A percentile compares a stretch with the other conserved stretches of the same genome.
Conservation (phyloP, 2,888 invertebrate species). For the Phania funesta region DNA sequence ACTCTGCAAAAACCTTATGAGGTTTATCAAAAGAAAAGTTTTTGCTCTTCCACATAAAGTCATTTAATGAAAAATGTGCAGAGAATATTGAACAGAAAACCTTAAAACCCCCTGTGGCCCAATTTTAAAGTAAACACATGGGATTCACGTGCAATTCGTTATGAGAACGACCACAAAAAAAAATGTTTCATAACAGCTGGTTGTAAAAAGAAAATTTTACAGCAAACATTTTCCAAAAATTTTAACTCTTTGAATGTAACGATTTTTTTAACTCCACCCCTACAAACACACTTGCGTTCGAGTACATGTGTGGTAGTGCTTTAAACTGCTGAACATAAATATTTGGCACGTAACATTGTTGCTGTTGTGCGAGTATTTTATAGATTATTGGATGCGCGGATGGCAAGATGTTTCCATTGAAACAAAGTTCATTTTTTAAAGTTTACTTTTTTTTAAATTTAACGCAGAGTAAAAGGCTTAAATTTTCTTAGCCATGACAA, state of each 20-base stretch:
- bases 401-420: not conserved
- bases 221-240: not conserved
- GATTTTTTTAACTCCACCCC: not conserved
- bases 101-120: conserved; percentile 58
- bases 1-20: too few relatives aligned
- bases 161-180: conserved; percentile 12
- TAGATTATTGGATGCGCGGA: not conserved
- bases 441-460: not conserved
- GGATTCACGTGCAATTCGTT: conserved; percentile 46
- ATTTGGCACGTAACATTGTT: conserved; percentile 35
- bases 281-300: not conserved
- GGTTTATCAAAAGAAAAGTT: not conserved
- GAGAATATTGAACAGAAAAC: conserved; percentile 26
- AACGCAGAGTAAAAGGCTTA: conserved; percentile 42
- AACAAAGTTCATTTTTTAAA: not conserved
- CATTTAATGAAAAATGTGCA: conserved; percentile 14
- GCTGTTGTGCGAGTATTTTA: conserved; percentile 27
- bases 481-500: not conserved
- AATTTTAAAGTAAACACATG: conserved; percentile 30
- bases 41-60: conserved; percentile 4
- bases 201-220: not conserved
- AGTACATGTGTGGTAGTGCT: not conserved
- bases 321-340: conserved; percentile 22
- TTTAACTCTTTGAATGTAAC: not conserved
- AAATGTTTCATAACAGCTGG: too few relatives aligned